Percentiles rank a stretch among this genome's conserved stretches.
phyloP scores from a whole-genome alignment of 2,888 invertebrate species.

The Lasius platythorax region DNA sequence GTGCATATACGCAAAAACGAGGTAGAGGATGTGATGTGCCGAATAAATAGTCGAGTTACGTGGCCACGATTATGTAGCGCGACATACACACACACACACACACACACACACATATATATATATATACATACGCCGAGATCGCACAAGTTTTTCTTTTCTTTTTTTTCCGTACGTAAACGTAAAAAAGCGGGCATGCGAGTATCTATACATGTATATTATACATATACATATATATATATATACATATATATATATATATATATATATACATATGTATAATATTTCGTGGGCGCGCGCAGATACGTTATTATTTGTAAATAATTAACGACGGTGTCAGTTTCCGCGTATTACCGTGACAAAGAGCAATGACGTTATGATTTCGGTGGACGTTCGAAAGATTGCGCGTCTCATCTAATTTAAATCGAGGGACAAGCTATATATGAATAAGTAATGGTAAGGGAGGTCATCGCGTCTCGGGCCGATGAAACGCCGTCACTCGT shows the following conservation, averaged over 20 bases:
- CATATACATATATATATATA: conserved; percentile 55
- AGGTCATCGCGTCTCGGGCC: conserved; percentile 33
- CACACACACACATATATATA: conserved; percentile 41
- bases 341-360: conserved; percentile 47
- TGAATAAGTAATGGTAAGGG: background rate
- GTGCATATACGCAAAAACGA: conserved; percentile 15
- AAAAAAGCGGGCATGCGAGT: conserved; percentile 60
- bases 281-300: conserved; percentile 28
- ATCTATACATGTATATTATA: conserved; percentile 50
- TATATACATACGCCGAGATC: conserved; percentile 63
- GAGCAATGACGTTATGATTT: conserved; percentile 52
- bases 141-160: conserved; percentile 71
- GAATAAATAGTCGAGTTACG: conserved; percentile 56
- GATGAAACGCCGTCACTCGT: background rate
- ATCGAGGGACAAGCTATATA: conserved; percentile 3
- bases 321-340: conserved; percentile 54
- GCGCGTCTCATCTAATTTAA: conserved; percentile 18
- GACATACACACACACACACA: conserved; percentile 31
- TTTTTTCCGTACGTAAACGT: conserved; percentile 60
- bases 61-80: conserved; percentile 58
- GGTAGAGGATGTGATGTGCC: conserved; percentile 37
- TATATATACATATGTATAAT: conserved; percentile 61
- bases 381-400: conserved; percentile 29
- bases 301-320: conserved; percentile 71
- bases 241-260: conserved; percentile 37